Percentiles rank a stretch among this genome's conserved stretches.
Evolutionary conservation across 2,797 vertebrate species (phyloP).

Genomic region (Selene dorsalis): DNA sequence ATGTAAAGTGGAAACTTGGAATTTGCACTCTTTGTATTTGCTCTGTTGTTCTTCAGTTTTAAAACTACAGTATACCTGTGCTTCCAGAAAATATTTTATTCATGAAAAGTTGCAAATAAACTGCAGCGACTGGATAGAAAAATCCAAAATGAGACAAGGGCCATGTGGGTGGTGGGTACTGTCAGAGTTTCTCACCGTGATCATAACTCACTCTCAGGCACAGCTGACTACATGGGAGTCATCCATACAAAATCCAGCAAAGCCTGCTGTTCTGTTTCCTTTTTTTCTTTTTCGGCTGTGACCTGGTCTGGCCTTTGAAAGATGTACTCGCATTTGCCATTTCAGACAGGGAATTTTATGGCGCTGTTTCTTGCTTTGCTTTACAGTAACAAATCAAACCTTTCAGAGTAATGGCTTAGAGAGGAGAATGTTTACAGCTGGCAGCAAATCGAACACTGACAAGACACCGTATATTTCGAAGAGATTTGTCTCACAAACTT

Average conservation of each 20-base stretch:
- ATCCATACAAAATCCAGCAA: conserved; percentile 76
- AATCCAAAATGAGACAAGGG: conserved; percentile 15
- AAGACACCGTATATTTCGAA: conserved; percentile 16
- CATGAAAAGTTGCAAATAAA: conserved; percentile 24
- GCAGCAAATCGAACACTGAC: conserved; percentile 31
- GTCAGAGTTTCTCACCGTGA: conserved; percentile 58
- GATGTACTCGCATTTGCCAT: conserved; percentile 52
- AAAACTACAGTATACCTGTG: background rate
- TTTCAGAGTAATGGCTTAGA: conserved; percentile 44
- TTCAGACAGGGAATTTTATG: conserved; percentile 38
- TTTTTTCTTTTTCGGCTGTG: conserved; percentile 38
- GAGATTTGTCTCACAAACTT: background rate
- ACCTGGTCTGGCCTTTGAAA: conserved; percentile 73
- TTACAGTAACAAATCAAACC: conserved; percentile 59
- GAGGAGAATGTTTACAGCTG: conserved; percentile 41
- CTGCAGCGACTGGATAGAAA: conserved; percentile 18
- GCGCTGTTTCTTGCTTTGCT: conserved; percentile 45
- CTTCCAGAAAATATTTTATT: conserved; percentile 3
- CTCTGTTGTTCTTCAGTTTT: background rate
- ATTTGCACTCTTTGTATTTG: background rate
- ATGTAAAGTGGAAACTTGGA: background rate
- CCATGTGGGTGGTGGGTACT: conserved; percentile 65
- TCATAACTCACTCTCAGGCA: conserved; percentile 76
- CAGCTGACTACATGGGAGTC: conserved; percentile 76
- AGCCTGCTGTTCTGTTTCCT: conserved; percentile 53